These are phyloP conservation scores for Copidosoma floridanum DNA, from an alignment of 1,140 invertebrate genomes.

Conservation along the genomic window DNA sequence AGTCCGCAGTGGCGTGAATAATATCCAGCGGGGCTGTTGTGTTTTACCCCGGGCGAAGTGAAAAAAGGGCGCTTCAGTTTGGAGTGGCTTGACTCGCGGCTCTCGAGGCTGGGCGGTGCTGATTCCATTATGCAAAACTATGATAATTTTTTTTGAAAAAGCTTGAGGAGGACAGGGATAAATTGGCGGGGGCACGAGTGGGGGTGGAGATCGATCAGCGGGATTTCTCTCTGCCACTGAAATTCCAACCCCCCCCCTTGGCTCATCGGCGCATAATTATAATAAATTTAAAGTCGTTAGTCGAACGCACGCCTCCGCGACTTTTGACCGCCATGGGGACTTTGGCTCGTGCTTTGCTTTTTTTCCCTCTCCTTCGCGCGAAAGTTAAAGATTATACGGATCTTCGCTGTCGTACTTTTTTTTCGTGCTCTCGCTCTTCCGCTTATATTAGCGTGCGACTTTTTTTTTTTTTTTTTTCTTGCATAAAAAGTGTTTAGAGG, in stretches of 20 bases:
- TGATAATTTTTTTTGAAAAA: slow-evolving; percentile 37
- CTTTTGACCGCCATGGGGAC: background rate
- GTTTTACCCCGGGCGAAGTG: slow-evolving; percentile 15
- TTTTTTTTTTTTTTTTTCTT: background rate
- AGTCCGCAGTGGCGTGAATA: too few relatives aligned
- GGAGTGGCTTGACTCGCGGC: too few relatives aligned
- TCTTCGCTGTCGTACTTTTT: background rate
- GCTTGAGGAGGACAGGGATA: too few relatives aligned
- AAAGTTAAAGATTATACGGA: too few relatives aligned
- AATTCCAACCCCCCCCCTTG: background rate
- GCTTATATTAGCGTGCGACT: background rate
- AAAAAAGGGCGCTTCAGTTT: too few relatives aligned
- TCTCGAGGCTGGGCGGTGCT: slow-evolving; percentile 18
- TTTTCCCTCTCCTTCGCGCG: too few relatives aligned
- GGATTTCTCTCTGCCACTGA: background rate
- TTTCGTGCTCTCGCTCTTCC: background rate
- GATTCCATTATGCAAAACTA: slow-evolving; percentile 50
- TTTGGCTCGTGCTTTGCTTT: too few relatives aligned
- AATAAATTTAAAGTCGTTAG: slow-evolving; percentile 20
- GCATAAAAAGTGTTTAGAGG: too few relatives aligned
- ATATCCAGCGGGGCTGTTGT: too few relatives aligned
- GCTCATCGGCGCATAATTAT: slow-evolving; percentile 1
- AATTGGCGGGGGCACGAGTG: background rate
- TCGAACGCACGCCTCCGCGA: background rate
- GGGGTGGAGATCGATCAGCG: slow-evolving; percentile 1